Evolutionary conservation across 2,888 invertebrate genomes (phyloP).

Genomic region (Hyles lineata): DNA sequence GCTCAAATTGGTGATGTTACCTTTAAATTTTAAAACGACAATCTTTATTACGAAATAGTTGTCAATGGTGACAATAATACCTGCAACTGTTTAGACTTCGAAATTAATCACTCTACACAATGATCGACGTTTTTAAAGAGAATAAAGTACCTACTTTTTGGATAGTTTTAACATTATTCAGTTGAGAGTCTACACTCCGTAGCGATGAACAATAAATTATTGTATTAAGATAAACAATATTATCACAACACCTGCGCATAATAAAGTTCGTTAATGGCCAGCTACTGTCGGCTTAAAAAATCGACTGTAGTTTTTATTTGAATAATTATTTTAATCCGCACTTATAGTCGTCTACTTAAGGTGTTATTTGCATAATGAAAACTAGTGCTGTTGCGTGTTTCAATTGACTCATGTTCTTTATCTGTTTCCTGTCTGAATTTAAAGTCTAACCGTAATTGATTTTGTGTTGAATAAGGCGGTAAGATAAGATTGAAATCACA

Average conservation of each 20-base stretch:
- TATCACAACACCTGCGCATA: not conserved
- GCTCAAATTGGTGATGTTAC: too few species aligned
- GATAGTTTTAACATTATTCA: too few species aligned
- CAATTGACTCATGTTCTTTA: conserved; percentile 64
- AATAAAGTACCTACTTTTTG: too few species aligned
- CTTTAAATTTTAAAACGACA: too few species aligned
- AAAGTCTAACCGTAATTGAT: conserved; percentile 75
- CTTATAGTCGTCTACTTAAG: conserved; percentile 22
- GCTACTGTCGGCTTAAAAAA: not conserved
- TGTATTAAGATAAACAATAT: conserved; percentile 1
- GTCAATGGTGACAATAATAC: too few species aligned
- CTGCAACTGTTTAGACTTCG: too few species aligned
- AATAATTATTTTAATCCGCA: conserved; percentile 21
- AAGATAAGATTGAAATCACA: conserved; percentile 11
- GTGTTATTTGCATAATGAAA: conserved; percentile 20
- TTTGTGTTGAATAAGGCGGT: conserved; percentile 49
- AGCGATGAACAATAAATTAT: not conserved
- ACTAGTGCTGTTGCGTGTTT: conserved; percentile 49
- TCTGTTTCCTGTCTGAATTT: conserved; percentile 60
- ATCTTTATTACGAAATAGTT: too few species aligned
- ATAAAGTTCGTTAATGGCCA: not conserved
- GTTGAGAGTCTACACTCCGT: too few species aligned
- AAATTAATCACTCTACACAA: too few species aligned
- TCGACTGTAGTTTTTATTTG: not conserved
- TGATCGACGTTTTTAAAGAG: too few species aligned